A percentile compares a stretch with the other conserved stretches of the same genome.
phyloP scores from a whole-genome alignment of 2,888 invertebrate genomes.

The Eretmocerus hayati region DNA sequence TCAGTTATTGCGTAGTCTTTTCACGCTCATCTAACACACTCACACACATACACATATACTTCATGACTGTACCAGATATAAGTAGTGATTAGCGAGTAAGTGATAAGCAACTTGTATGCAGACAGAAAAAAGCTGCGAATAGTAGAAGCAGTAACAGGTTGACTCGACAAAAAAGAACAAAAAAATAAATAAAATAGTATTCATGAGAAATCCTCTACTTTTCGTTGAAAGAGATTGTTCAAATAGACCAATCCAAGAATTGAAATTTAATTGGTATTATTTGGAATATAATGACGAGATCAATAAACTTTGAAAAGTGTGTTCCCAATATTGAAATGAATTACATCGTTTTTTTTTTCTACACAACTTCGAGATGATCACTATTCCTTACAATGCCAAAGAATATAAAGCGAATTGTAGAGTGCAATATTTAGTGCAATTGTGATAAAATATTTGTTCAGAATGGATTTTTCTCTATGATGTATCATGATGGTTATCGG shows the following conservation, averaged over 20 bases:
- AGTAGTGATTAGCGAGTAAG: conserved; percentile 19
- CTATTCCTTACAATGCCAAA: conserved; percentile 37
- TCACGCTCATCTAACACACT: conserved; percentile 12
- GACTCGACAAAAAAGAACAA: neutral
- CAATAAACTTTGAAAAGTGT: neutral
- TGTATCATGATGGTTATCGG: too few relatives aligned
- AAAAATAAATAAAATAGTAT: too few relatives aligned
- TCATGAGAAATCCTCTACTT: too few relatives aligned
- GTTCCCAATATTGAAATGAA: neutral
- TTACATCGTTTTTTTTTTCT: neutral
- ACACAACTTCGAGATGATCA: neutral
- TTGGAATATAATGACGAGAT: too few relatives aligned
- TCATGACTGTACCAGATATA: conserved; percentile 17
- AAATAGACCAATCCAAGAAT: too few relatives aligned
- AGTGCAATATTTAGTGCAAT: conserved; percentile 41
- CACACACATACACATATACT: conserved; percentile 16
- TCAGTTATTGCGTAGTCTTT: conserved; percentile 11
- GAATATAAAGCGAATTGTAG: conserved; percentile 16
- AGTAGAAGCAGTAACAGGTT: conserved; percentile 8
- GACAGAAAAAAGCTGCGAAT: conserved; percentile 5
- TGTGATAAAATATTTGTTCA: too few relatives aligned
- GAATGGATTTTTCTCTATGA: too few relatives aligned
- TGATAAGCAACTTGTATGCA: conserved; percentile 16
- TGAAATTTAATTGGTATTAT: too few relatives aligned
- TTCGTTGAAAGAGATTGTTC: too few relatives aligned